Base-by-base conservation (phyloP, 2,888 invertebrate genomes). In the Baccha elongata region DNA sequence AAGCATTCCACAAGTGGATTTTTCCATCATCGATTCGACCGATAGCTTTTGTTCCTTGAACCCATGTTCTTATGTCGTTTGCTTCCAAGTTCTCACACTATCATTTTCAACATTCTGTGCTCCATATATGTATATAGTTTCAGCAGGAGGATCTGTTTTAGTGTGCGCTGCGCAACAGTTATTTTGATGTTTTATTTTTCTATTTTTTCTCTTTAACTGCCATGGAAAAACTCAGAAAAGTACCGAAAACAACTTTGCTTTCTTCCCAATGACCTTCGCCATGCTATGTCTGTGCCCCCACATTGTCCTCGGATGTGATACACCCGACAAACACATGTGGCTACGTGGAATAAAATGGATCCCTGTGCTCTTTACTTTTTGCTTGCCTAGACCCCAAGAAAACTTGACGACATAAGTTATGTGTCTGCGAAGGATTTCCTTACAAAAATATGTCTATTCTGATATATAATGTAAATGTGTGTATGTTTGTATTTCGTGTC, bases 121-220 rank as follows among this genome's bases (percentile, higher is more conserved):
- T 46, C 23, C 8, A 11, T n/a, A n/a, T n/a, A n/a, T n/a, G n/a
- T 8, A 11, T 29, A 19, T 71, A 65, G 64, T 71, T 71, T 75
- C 8, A 52, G 58, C 46, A 37, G 15, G 62, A 44, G 65, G 40
- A 21, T 52, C 52, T 55, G 13, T 26, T 44, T 62, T 15, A 53
- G 55, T 68, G 69, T 75, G 69, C 69, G 69, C 81, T 35, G 69
- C 65, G 81, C 81, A 81, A 80, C 80, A 81, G 81, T 81, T 81
- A 71, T 81, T 76, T 71, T 72, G 53, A 65, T 60, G 62, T 71
- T 60, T 52, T 48, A 7, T 26, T 19, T 32, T 23, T 46, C n/a
- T n/a, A n/a, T n/a, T 37, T 67, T 46, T 26, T 26, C n/a, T 40
- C 26, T 40, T 2, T 23, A 3, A 17, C 50, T 10, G 19, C 44